phyloP scores from a whole-genome alignment of 2,113 vertebrate genomes.

The Isurus oxyrinchus region DNA sequence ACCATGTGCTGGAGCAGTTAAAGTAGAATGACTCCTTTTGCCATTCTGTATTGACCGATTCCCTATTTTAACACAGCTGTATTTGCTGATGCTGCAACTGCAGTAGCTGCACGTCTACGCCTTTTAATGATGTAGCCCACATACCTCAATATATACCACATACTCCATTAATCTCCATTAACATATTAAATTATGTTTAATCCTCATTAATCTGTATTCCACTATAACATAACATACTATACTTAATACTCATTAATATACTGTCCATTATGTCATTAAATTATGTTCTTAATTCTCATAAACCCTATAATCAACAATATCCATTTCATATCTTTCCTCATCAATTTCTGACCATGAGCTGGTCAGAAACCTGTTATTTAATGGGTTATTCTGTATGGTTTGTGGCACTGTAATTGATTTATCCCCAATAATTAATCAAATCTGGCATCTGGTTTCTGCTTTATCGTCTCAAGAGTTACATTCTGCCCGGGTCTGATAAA shows the following conservation, averaged over 20 bases:
- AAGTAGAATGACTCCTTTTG: neutral
- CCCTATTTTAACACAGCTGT: neutral
- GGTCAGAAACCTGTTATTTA: too few species aligned
- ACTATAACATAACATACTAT: too few species aligned
- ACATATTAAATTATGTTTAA: neutral
- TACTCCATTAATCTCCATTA: neutral
- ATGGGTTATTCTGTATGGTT: too few species aligned
- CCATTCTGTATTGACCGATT: neutral
- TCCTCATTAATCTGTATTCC: neutral
- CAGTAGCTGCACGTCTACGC: neutral
- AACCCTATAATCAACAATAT: neutral
- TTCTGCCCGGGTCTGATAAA: too few species aligned
- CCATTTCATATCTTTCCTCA: neutral
- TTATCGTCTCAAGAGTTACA: too few species aligned
- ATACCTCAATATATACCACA: neutral
- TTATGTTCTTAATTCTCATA: neutral
- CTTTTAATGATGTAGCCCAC: neutral
- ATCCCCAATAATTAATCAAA: too few species aligned
- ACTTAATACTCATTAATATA: neutral
- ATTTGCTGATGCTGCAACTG: too few species aligned
- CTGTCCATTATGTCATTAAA: neutral
- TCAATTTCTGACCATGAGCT: too few species aligned
- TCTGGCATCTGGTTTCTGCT: too few species aligned
- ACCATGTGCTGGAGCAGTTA: neutral
- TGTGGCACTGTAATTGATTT: too few species aligned